Evolutionary conservation across 2,113 vertebrate genomes (phyloP).

Genomic region (Corythornis cristatus): DNA sequence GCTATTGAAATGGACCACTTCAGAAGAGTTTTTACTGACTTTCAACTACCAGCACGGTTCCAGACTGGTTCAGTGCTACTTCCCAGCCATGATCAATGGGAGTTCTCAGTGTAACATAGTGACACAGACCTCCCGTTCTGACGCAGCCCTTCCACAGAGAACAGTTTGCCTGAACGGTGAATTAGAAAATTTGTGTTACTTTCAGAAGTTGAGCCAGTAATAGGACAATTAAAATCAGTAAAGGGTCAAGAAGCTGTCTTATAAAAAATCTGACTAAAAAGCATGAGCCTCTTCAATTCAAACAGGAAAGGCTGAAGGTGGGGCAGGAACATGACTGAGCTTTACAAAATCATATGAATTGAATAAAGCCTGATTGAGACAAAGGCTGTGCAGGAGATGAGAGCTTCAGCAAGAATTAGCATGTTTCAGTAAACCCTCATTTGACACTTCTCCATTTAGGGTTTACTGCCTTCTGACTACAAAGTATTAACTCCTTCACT

Average conservation of each 20-base stretch:
- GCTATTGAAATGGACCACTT: not conserved
- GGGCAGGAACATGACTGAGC: constrained; percentile 42
- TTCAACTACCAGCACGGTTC: not conserved
- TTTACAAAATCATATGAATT: not conserved
- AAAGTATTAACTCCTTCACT: not conserved
- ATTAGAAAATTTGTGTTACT: not conserved
- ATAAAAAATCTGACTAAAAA: not conserved
- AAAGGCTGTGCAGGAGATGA: not conserved
- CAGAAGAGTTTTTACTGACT: not conserved
- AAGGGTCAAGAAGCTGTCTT: not conserved
- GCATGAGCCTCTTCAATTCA: not conserved
- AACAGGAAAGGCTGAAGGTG: constrained; percentile 56
- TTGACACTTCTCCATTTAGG: not conserved
- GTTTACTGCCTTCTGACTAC: not conserved
- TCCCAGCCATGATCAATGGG: accelerated
- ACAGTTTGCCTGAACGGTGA: not conserved
- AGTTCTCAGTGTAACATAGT: not conserved
- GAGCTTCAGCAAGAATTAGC: not conserved
- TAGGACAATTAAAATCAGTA: not conserved
- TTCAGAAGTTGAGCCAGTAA: not conserved
- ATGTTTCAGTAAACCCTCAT: not conserved
- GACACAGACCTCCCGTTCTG: not conserved
- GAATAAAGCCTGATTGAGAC: not conserved
- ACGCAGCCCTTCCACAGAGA: not conserved
- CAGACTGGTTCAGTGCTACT: not conserved